Evolutionary conservation across 2,888 invertebrate species (phyloP).

Genomic region (Tethea ocularis): DNA sequence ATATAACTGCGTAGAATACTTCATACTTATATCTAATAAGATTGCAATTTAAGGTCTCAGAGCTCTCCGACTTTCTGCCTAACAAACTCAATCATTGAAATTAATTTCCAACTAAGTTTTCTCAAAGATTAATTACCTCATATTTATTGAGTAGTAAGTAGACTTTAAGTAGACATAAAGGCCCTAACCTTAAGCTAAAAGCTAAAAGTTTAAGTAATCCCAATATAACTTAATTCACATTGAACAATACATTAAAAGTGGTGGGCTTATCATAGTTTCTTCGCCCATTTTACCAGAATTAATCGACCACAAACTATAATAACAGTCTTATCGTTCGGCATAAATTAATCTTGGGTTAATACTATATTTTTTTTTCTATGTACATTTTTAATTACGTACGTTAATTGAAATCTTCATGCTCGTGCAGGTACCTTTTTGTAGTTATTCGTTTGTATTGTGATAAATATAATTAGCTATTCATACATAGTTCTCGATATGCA

Average conservation of each 20-base stretch:
- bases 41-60: not conserved
- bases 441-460: constrained; percentile 45
- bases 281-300: constrained; percentile 62
- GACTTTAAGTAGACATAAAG: too few relatives aligned
- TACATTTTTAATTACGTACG: constrained; percentile 76
- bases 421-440: constrained; percentile 34
- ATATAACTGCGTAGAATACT: too few relatives aligned
- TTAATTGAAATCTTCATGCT: constrained; percentile 73
- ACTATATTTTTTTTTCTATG: constrained; percentile 68
- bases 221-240: constrained; percentile 14
- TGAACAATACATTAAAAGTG: constrained; percentile 44
- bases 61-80: not conserved
- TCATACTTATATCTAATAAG: not conserved
- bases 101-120: not conserved
- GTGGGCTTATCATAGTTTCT: constrained; percentile 50
- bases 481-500: constrained; percentile 5
- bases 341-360: constrained; percentile 76
- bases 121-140: not conserved
- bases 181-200: too few relatives aligned
- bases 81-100: too few relatives aligned
- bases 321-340: constrained; percentile 73
- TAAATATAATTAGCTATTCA: constrained; percentile 19
- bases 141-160: too few relatives aligned
- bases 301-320: constrained; percentile 71
- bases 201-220: not conserved